Percentiles rank a stretch among this genome's conserved stretches.
phyloP scores from a whole-genome alignment of 2,888 invertebrate genomes.

The Ferdinandea cuprea region DNA sequence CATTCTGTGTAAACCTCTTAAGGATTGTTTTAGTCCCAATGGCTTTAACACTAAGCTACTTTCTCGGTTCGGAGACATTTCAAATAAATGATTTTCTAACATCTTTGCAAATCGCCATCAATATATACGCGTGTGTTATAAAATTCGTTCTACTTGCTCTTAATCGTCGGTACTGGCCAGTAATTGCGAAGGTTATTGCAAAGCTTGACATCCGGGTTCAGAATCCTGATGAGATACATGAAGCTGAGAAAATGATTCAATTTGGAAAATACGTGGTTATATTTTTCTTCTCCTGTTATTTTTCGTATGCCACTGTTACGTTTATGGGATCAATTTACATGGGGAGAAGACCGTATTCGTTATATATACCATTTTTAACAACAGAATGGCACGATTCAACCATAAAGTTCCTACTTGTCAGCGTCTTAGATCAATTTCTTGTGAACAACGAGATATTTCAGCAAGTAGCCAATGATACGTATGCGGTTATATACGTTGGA shows the following conservation, averaged over 20 bases:
- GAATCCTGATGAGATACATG: conserved; percentile 69
- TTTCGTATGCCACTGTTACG: conserved; percentile 75
- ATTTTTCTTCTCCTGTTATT: conserved; percentile 72
- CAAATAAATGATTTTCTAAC: conserved; percentile 76
- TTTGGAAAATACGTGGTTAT: conserved; percentile 76
- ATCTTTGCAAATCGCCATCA: conserved; percentile 78
- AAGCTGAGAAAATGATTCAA: conserved; percentile 69
- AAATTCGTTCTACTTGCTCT: conserved; percentile 77
- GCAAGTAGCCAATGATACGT: conserved; percentile 77
- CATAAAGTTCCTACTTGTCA: conserved; percentile 75
- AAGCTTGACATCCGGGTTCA: conserved; percentile 76
- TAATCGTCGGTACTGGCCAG: conserved; percentile 74
- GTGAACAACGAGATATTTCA: conserved; percentile 77
- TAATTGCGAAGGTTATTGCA: conserved; percentile 75
- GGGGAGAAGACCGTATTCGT: conserved; percentile 77
- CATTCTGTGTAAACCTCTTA: conserved; percentile 73
- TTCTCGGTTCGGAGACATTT: conserved; percentile 55
- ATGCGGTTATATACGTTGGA: conserved; percentile 76
- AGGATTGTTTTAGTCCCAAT: conserved; percentile 76
- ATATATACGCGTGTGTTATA: conserved; percentile 76
- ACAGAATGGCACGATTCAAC: conserved; percentile 77
- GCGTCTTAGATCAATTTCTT: conserved; percentile 76
- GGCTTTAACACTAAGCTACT: conserved; percentile 74
- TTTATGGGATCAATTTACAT: conserved; percentile 73
- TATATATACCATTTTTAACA: conserved; percentile 77